A percentile compares a stretch with the other conserved stretches of the same genome.
Conservation (phyloP, 2,888 invertebrate species). For the Drosophila differens region DNA sequence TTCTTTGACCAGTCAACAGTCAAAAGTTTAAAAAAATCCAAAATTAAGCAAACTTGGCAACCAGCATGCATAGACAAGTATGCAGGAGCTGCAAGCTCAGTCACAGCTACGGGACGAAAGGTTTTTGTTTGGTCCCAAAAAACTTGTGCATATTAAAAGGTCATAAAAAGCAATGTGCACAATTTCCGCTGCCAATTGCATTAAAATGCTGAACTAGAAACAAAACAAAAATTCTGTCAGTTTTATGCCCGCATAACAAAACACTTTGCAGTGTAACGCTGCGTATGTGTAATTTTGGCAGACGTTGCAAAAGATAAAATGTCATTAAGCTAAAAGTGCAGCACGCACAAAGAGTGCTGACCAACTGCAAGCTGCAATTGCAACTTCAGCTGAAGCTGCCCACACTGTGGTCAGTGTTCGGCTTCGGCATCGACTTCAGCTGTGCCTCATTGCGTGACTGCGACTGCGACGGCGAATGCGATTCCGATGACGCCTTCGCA, state of each 20-base stretch:
- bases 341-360: constrained; percentile 54
- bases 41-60: constrained; percentile 54
- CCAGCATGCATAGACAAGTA: constrained; percentile 64
- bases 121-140: constrained; percentile 45
- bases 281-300: constrained; percentile 73
- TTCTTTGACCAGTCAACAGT: constrained; percentile 62
- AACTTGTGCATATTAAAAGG: constrained; percentile 84
- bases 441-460: constrained; percentile 44
- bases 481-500: constrained; percentile 78
- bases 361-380: constrained; percentile 18
- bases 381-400: constrained; percentile 54
- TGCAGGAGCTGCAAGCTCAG: constrained; percentile 7
- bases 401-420: constrained; percentile 73
- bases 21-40: background rate
- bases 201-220: constrained; percentile 58
- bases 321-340: constrained; percentile 81
- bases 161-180: constrained; percentile 81
- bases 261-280: constrained; percentile 53
- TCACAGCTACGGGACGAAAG: constrained; percentile 33
- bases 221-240: constrained; percentile 45
- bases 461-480: constrained; percentile 35
- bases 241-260: constrained; percentile 74
- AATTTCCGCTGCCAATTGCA: constrained; percentile 83
- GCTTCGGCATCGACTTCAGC: constrained; percentile 3
- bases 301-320: constrained; percentile 65